phyloP scores from a whole-genome alignment of 2,888 invertebrate genomes.

The Scelioninae gen. 2 region DNA sequence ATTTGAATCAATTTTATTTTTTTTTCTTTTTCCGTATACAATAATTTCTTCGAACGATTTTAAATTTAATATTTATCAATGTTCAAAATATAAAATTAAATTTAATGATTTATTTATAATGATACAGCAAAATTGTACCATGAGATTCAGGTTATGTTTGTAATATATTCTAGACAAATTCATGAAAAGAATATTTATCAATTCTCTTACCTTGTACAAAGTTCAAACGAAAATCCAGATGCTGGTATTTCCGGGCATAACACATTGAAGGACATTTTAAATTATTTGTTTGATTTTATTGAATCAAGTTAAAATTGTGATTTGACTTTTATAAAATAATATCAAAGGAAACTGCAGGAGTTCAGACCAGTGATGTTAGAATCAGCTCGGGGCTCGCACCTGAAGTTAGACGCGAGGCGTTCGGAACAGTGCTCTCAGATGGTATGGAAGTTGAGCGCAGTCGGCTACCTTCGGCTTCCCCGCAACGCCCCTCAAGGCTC shows the following conservation, averaged over 20 bases:
- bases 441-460: no score
- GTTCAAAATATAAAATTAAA: neutral
- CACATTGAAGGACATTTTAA: constrained; percentile 44
- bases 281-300: neutral
- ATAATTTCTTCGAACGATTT: no score
- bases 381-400: no score
- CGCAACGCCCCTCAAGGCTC: no score
- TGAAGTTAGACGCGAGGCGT: no score
- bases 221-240: constrained; percentile 90
- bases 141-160: constrained; percentile 65
- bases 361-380: no score
- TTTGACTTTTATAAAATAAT: constrained; percentile 30
- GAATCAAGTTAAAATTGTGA: constrained; percentile 22
- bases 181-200: neutral
- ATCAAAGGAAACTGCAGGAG: no score
- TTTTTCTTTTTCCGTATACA: no score
- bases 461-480: no score
- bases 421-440: no score
- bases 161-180: neutral
- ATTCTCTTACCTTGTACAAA: constrained; percentile 83
- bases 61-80: neutral
- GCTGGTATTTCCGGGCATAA: constrained; percentile 82
- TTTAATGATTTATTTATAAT: constrained; percentile 60
- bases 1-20: no score
- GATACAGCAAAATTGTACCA: constrained; percentile 72